Evolutionary conservation across 2,888 invertebrate genomes (phyloP).

Genomic region (Diaperis boleti): DNA sequence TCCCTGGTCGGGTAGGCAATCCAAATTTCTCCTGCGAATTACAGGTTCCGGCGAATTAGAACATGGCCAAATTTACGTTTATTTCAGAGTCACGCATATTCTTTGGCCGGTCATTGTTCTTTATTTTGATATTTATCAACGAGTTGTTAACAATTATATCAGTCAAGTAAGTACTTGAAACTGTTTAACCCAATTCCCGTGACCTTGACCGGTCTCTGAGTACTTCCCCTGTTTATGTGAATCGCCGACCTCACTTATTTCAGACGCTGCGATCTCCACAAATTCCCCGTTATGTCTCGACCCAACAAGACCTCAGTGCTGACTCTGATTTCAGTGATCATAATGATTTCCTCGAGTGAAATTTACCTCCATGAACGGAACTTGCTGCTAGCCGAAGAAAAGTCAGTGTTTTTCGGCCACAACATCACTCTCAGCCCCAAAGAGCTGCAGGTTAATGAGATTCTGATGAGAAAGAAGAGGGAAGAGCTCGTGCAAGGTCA

Average conservation of each 20-base stretch:
- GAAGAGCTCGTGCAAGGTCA: constrained; percentile 57
- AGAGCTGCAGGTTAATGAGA: constrained; percentile 56
- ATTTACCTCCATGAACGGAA: constrained; percentile 18
- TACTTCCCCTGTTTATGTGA: constrained; percentile 1
- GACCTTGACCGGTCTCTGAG: too few species aligned
- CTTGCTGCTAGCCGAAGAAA: constrained; percentile 1
- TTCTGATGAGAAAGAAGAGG: constrained; percentile 55
- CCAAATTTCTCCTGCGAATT: too few species aligned
- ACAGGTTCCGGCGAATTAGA: too few species aligned
- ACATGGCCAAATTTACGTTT: too few species aligned
- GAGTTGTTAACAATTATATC: too few species aligned
- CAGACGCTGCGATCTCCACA: neutral
- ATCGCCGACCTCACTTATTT: neutral
- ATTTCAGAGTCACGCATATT: too few species aligned
- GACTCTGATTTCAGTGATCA: neutral
- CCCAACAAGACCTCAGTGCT: neutral
- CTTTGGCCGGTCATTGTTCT: too few species aligned
- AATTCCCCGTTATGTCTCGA: too few species aligned
- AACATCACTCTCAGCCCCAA: constrained; percentile 49
- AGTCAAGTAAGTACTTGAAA: too few species aligned
- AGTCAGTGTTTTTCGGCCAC: constrained; percentile 45
- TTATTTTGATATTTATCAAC: too few species aligned
- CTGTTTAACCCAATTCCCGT: too few species aligned
- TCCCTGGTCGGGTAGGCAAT: too few species aligned
- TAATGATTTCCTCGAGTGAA: constrained; percentile 6